Evolutionary conservation across 2,888 invertebrate genomes (phyloP).

Genomic region (Selenia dentaria): DNA sequence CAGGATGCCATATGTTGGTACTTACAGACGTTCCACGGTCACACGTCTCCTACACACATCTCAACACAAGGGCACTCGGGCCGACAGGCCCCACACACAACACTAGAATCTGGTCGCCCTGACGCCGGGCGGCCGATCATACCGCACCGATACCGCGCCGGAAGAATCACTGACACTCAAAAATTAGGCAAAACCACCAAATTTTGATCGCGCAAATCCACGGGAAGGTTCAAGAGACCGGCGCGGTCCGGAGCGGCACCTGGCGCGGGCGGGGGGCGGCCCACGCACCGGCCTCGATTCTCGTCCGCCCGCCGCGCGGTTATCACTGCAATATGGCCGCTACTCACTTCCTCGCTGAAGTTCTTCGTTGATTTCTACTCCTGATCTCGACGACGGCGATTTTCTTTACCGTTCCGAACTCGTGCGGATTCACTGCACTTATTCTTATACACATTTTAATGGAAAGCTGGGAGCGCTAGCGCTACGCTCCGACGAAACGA

Average conservation of each 20-base stretch:
- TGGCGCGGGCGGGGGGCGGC: conserved; percentile 83
- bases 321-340: conserved; percentile 85
- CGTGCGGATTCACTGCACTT: conserved; percentile 84
- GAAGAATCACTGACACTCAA: conserved; percentile 75
- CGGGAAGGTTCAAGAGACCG: conserved; percentile 84
- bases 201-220: conserved; percentile 84
- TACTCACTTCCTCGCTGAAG: conserved; percentile 85
- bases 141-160: conserved; percentile 75
- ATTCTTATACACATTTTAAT: conserved; percentile 85
- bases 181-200: conserved; percentile 76
- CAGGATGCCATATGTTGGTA: conserved; percentile 62
- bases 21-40: conserved; percentile 80
- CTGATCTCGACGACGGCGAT: conserved; percentile 83
- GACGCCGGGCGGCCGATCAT: conserved; percentile 52
- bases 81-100: conserved; percentile 74
- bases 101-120: conserved; percentile 51
- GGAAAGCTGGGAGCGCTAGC: conserved; percentile 84
- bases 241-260: conserved; percentile 86
- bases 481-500: conserved; percentile 85
- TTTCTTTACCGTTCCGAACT: conserved; percentile 83
- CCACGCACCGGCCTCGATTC: conserved; percentile 85
- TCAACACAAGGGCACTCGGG: conserved; percentile 78
- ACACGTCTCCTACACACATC: conserved; percentile 78
- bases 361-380: conserved; percentile 84
- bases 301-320: conserved; percentile 85